phyloP scores from a whole-genome alignment of 2,797 vertebrate genomes.

The Ficedula albicollis region DNA sequence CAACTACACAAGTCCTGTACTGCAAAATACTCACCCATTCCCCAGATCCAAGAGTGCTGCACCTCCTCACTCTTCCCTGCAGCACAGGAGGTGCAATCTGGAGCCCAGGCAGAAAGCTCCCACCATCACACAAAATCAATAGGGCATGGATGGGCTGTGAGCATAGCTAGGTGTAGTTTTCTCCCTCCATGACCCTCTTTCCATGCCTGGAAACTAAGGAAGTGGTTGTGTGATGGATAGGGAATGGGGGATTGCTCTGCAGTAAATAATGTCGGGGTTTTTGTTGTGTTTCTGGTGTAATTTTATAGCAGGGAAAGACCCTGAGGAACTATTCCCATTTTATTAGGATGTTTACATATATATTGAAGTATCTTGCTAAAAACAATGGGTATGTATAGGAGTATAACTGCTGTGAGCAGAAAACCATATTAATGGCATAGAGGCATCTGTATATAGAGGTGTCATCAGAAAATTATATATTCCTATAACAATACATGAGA shows the following conservation, averaged over 20 bases:
- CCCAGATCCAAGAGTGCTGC: not conserved
- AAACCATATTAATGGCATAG: not conserved
- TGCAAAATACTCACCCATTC: not conserved
- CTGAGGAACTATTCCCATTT: not conserved
- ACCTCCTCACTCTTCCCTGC: not conserved
- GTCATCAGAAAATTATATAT: not conserved
- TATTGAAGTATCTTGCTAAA: not conserved
- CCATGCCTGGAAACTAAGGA: not conserved
- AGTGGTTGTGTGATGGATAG: accelerated
- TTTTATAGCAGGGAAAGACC: not conserved
- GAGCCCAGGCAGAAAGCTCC: not conserved
- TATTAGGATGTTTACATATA: not conserved
- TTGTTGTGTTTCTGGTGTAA: not conserved
- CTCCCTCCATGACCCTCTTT: not conserved
- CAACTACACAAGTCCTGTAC: not conserved
- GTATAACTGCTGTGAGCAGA: not conserved
- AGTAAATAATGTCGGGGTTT: accelerated
- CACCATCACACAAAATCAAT: accelerated
- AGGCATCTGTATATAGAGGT: not conserved
- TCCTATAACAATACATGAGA: not conserved
- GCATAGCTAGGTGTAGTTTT: not conserved
- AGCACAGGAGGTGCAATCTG: not conserved
- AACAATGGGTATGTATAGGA: not conserved
- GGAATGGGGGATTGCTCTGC: not conserved
- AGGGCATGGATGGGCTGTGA: not conserved